phyloP scores from a whole-genome alignment of 2,888 invertebrate genomes.

The Mimumesa dahlbomi region DNA sequence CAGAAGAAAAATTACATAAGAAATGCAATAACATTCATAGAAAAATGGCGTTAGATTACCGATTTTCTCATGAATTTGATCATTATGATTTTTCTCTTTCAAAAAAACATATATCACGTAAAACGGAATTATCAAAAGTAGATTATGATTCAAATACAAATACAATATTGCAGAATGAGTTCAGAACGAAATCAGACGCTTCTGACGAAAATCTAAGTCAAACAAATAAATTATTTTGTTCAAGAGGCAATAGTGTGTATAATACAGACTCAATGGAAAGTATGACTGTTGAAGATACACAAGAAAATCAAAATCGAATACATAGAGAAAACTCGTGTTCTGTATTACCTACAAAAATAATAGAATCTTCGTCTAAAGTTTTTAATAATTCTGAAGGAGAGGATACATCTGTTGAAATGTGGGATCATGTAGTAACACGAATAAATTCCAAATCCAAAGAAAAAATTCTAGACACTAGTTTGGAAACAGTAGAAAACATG shows the following conservation, averaged over 20 bases:
- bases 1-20: constrained; percentile 22
- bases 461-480: constrained; percentile 9
- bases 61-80: constrained; percentile 8
- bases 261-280: background rate
- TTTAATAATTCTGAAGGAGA: constrained; percentile 9
- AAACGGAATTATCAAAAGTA: constrained; percentile 8
- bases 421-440: constrained; percentile 1
- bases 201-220: constrained; percentile 3
- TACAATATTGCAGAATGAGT: background rate
- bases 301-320: background rate
- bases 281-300: background rate
- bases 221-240: background rate
- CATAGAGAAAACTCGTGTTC: background rate
- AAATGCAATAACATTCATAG: constrained; percentile 14
- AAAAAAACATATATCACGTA: background rate
- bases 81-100: constrained; percentile 30
- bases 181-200: constrained; percentile 1
- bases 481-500: constrained; percentile 14
- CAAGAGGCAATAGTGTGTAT: background rate
- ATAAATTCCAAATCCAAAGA: background rate
- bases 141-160: constrained; percentile 9
- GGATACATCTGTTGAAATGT: constrained; percentile 15
- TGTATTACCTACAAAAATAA: background rate
- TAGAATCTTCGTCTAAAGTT: constrained; percentile 11
- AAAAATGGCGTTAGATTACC: constrained; percentile 1